Base-by-base conservation (phyloP, 2,113 vertebrate species). In the Oxygymnocypris stewartii region DNA sequence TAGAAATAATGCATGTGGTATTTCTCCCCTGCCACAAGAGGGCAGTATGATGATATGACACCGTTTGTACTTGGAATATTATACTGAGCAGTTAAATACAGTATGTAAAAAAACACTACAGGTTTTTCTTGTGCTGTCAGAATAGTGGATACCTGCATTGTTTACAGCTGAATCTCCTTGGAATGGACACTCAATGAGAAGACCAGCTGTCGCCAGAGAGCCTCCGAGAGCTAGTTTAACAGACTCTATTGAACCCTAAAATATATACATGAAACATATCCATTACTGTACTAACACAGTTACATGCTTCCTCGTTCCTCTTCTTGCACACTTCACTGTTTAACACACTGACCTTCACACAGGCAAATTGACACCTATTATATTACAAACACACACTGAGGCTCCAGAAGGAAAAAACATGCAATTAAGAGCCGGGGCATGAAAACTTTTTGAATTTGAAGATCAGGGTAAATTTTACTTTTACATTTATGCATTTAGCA, bases 221-320 rank as follows among this genome's bases (percentile, higher is more conserved):
- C 96, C 96, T 10, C 96, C 96, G 4, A 97, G 91, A 84, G 96
- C 95, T 85, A 97, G 89, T 90, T 96, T 97, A 93, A 97, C 94
- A 0, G 95, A 95, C 75, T 96, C 96, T 80, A 97, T 86, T 0
- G 94, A 93, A 2, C 96, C 96, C 96, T 97, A 85, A 54, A 0
- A 78, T 8, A 57, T 12, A 37, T 14, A 76, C 25, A 71, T 42
- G 35, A 74, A 44, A 77, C 63, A 84, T 65, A 47, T 31, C 54
- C 47, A 71, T 5, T 35, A 31, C 28, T 31, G 28, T 31, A 35
- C 49, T 16, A 51, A 31, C 14, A 85, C 23, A 76, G 47, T 44
- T 42, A 69, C 42, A 73, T 37, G 14, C 20, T 40, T 73, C 16
- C 16, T 40, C 20, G 23, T 40, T 8, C 1, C 8, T 71, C 35